Evolutionary conservation across 2,797 vertebrate species (phyloP).

Genomic region (Micropoecilia bifurca): DNA sequence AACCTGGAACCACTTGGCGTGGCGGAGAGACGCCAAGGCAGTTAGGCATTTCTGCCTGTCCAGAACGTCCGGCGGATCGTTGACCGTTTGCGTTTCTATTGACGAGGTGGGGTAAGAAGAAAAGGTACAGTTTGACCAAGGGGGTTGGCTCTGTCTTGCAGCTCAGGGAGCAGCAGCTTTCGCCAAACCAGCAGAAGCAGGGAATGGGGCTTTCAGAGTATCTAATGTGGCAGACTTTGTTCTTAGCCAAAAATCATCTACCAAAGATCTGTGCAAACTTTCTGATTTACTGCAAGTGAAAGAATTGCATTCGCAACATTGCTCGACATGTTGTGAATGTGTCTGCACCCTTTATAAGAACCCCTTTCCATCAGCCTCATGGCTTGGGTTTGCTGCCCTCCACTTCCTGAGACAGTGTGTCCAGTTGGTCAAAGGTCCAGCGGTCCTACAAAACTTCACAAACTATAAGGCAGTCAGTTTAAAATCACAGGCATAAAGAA

Average conservation of each 20-base stretch:
- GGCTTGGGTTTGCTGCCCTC: conserved; percentile 84
- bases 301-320: conserved; percentile 17
- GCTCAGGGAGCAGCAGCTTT: conserved; percentile 91
- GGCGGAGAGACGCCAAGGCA: conserved; percentile 99
- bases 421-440: conserved; percentile 99
- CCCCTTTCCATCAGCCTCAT: conserved; percentile 69
- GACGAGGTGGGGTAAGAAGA: conserved; percentile 98
- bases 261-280: conserved; percentile 9
- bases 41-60: conserved; percentile 99
- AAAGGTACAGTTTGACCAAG: conserved; percentile 99
- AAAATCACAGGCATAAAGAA: conserved; percentile 79
- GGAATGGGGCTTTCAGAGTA: conserved; percentile 72
- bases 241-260: conserved; percentile 20
- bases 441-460: conserved; percentile 93
- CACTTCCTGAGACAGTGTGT: conserved; percentile 92
- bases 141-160: conserved; percentile 92
- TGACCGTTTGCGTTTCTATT: conserved; percentile 97
- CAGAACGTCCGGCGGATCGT: conserved; percentile 97
- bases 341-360: conserved; percentile 16
- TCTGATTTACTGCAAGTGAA: conserved; percentile 14
- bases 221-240: conserved; percentile 22
- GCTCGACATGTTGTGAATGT: conserved; percentile 25
- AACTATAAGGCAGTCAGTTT: conserved; percentile 86
- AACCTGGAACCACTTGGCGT: conserved; percentile 99
- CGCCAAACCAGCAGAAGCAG: conserved; percentile 83